Conservation (phyloP, 2,797 vertebrate species). For the Cirrhinus mrigala region DNA sequence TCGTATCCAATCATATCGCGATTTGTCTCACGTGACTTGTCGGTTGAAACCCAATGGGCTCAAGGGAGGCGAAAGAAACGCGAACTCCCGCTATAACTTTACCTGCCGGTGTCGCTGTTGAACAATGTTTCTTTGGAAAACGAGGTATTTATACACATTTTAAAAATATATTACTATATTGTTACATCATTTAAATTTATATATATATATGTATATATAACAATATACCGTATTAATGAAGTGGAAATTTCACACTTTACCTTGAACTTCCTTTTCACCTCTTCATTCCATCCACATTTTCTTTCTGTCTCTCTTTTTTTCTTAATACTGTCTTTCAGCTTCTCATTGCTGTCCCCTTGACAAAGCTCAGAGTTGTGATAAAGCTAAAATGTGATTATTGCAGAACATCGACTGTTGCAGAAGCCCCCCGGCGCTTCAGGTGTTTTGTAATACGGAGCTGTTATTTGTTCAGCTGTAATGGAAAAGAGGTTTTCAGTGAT, state of each 20-base stretch:
- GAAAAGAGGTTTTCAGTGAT: conserved; percentile 42
- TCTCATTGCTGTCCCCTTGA: not conserved
- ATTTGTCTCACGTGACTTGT: too few species aligned
- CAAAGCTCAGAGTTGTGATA: conserved; percentile 25
- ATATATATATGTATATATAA: too few species aligned
- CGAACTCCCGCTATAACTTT: too few species aligned
- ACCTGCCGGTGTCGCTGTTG: too few species aligned
- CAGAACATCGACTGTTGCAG: conserved; percentile 18
- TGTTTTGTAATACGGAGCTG: conserved; percentile 35
- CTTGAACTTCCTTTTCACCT: conserved; percentile 1
- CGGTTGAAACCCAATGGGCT: too few species aligned
- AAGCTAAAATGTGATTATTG: conserved; percentile 25
- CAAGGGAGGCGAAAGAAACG: too few species aligned
- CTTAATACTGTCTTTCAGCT: not conserved
- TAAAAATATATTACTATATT: too few species aligned
- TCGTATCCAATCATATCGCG: too few species aligned
- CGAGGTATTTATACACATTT: too few species aligned
- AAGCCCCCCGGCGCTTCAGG: conserved; percentile 14
- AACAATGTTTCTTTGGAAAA: too few species aligned
- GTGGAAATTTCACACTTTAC: not conserved
- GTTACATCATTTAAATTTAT: too few species aligned
- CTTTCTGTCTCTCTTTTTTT: not conserved
- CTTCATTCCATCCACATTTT: conserved; percentile 4
- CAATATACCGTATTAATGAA: not conserved
- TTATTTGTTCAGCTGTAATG: conserved; percentile 43